These are phyloP conservation scores for Penelope pileata DNA, from an alignment of 2,113 vertebrate species.

Conservation along the genomic window DNA sequence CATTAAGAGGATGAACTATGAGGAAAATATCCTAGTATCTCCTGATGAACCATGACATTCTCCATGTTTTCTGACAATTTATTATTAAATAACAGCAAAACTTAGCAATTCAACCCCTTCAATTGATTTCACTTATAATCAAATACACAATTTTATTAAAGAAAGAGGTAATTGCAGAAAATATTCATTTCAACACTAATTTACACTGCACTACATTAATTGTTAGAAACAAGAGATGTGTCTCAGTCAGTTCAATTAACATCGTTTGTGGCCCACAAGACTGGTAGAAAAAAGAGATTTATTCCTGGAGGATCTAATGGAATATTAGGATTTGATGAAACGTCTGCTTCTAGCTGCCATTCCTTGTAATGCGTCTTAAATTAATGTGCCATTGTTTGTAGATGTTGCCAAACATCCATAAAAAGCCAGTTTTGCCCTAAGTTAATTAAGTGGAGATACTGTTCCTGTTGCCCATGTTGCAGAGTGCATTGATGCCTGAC, in stretches of 20 bases:
- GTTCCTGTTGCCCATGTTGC: rapidly evolving
- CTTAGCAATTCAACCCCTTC: neutral
- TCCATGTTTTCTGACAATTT: neutral
- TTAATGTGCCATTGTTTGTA: neutral
- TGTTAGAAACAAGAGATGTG: neutral
- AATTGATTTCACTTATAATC: neutral
- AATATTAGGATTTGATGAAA: neutral
- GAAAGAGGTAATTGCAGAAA: neutral
- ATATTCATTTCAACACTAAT: neutral
- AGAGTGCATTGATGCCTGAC: rapidly evolving
- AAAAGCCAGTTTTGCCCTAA: neutral
- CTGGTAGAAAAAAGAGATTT: neutral
- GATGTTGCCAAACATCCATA: conserved; percentile 4
- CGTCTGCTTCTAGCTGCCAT: neutral
- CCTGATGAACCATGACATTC: neutral
- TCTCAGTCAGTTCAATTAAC: conserved; percentile 19
- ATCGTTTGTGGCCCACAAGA: neutral
- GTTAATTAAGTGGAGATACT: conserved; percentile 2
- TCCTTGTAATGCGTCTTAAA: neutral
- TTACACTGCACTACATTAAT: neutral
- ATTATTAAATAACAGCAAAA: neutral
- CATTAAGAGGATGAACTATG: neutral
- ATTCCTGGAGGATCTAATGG: neutral
- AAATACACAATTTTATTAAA: neutral
- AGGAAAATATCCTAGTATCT: neutral